These are phyloP conservation scores for Melanotaenia parkinsoni DNA, from an alignment of 2,797 vertebrate genomes.

Conservation along the genomic window DNA sequence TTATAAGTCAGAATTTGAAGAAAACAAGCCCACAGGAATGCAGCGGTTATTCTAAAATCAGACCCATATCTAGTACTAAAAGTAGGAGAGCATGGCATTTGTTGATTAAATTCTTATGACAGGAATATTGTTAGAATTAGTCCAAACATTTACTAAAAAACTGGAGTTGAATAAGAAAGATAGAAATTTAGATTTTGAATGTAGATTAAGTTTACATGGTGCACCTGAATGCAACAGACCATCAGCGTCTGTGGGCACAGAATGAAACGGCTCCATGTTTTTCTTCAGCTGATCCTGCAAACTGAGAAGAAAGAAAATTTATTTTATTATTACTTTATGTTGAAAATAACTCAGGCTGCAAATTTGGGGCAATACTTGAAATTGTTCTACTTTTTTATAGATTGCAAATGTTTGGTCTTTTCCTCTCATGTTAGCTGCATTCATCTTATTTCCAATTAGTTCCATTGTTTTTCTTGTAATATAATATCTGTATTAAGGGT, in stretches of 20 bases:
- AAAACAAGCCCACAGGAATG: too few species aligned
- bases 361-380: conserved; percentile 67
- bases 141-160: background rate
- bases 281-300: background rate
- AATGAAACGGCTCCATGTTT: background rate
- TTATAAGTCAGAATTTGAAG: too few species aligned
- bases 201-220: background rate
- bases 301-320: background rate
- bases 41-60: background rate
- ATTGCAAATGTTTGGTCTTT: conserved; percentile 16
- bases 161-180: background rate
- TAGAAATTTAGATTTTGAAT: background rate
- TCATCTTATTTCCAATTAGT: conserved; percentile 15
- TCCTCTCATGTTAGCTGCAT: background rate
- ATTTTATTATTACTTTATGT: background rate
- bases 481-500: background rate
- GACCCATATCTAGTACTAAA: too few species aligned
- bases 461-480: background rate
- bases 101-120: background rate
- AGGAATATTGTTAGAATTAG: background rate
- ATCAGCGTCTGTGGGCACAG: background rate
- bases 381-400: conserved; percentile 25
- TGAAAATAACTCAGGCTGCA: conserved; percentile 43
- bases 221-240: background rate
- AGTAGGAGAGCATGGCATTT: too few species aligned